These are phyloP conservation scores for Laupala kohalensis DNA, from an alignment of 1,140 invertebrate genomes.

Conservation along the genomic window DNA sequence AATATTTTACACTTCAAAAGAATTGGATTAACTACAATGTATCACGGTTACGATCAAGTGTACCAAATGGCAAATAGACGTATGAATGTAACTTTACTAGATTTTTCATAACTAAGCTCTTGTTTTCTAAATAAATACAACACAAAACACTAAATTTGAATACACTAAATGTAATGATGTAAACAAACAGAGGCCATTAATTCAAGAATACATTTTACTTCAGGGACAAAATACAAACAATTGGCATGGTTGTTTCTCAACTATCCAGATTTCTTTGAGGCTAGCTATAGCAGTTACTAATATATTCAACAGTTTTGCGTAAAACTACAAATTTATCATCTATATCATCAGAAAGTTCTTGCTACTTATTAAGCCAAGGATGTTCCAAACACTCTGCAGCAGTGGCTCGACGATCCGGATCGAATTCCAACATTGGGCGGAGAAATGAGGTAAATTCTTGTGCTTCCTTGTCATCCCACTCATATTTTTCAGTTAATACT, in stretches of 20 bases:
- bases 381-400: conserved; percentile 87
- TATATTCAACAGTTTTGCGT: not conserved
- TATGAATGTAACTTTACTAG: not conserved
- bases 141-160: not conserved
- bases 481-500: conserved; percentile 91
- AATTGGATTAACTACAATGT: not conserved
- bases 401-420: conserved; percentile 78
- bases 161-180: not conserved
- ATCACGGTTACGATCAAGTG: not conserved
- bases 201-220: not conserved
- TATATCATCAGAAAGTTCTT: conserved; percentile 7
- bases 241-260: not conserved
- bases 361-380: conserved; percentile 59
- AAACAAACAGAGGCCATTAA: not conserved
- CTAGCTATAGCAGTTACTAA: not conserved
- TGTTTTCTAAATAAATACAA: not conserved
- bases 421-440: conserved; percentile 88
- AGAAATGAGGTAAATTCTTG: conserved; percentile 84
- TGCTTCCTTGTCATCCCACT: conserved; percentile 76
- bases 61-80: not conserved
- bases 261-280: not conserved
- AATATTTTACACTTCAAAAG: not conserved
- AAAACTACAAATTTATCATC: conserved; percentile 1
- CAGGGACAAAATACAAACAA: not conserved
- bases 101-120: not conserved